phyloP scores from a whole-genome alignment of 2,113 vertebrate genomes.

The Thunnus maccoyii region DNA sequence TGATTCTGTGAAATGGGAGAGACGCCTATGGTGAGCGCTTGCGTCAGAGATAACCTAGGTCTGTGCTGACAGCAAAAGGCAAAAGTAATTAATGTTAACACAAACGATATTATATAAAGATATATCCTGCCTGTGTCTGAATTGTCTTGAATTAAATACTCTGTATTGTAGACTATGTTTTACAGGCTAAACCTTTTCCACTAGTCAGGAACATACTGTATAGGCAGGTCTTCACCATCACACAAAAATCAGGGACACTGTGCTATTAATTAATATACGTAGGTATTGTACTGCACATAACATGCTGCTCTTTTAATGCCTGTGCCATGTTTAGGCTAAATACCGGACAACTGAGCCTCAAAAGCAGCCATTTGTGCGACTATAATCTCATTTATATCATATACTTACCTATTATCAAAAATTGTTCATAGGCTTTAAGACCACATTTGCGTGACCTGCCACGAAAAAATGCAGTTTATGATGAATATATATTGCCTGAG shows the following conservation, averaged over 20 bases:
- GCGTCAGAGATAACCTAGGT: conserved; percentile 84
- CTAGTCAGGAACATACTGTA: background rate
- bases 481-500: conserved; percentile 45
- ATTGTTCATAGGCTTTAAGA: background rate
- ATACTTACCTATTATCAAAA: background rate
- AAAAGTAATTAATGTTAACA: conserved; percentile 55
- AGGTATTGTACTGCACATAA: background rate
- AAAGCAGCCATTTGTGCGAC: background rate
- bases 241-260: background rate
- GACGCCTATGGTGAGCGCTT: conserved; percentile 72
- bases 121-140: background rate
- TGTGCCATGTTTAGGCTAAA: background rate
- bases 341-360: background rate
- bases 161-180: background rate
- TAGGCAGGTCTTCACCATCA: background rate
- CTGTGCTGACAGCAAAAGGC: conserved; percentile 70
- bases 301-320: background rate
- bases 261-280: background rate
- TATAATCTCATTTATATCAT: background rate
- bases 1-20: conserved; percentile 70
- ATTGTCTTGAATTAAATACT: background rate
- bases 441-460: background rate
- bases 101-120: conserved; percentile 25
- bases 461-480: conserved; percentile 28
- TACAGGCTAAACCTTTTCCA: too few species aligned